These are phyloP conservation scores for Pygoscelis adeliae DNA, from an alignment of 2,113 vertebrate genomes.

Conservation along the genomic window DNA sequence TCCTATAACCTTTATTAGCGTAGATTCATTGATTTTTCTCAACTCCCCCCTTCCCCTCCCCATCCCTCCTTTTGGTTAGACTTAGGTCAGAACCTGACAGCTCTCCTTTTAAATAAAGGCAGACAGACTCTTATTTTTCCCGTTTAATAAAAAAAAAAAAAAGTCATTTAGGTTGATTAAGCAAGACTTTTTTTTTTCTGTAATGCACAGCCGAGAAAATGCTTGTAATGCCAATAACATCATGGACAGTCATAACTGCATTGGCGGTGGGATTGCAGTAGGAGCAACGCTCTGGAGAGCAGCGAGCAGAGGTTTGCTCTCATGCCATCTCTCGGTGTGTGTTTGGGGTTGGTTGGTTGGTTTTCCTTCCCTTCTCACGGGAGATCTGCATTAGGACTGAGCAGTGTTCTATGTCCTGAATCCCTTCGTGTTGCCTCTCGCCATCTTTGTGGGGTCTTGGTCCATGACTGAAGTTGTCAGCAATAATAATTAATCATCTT, in stretches of 20 bases:
- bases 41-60: neutral
- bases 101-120: slow-evolving; percentile 63
- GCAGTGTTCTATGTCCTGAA: neutral
- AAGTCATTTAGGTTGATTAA: neutral
- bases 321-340: neutral
- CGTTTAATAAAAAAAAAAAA: neutral
- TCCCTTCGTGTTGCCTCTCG: accelerated
- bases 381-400: neutral
- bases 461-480: neutral
- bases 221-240: accelerated
- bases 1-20: slow-evolving; percentile 78
- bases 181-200: neutral
- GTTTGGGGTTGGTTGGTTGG: neutral
- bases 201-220: neutral
- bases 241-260: neutral
- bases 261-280: neutral
- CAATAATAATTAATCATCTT: neutral
- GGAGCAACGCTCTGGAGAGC: neutral
- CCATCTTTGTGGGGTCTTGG: neutral
- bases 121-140: neutral
- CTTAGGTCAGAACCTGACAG: slow-evolving; percentile 68
- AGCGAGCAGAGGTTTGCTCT: neutral
- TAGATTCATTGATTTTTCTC: slow-evolving; percentile 76
- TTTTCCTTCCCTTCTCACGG: accelerated
- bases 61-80: slow-evolving; percentile 36